Percentiles rank a stretch among this genome's conserved stretches.
These are phyloP conservation scores for Synodontis membranacea DNA, from an alignment of 2,113 vertebrate genomes.

Conservation along the genomic window DNA sequence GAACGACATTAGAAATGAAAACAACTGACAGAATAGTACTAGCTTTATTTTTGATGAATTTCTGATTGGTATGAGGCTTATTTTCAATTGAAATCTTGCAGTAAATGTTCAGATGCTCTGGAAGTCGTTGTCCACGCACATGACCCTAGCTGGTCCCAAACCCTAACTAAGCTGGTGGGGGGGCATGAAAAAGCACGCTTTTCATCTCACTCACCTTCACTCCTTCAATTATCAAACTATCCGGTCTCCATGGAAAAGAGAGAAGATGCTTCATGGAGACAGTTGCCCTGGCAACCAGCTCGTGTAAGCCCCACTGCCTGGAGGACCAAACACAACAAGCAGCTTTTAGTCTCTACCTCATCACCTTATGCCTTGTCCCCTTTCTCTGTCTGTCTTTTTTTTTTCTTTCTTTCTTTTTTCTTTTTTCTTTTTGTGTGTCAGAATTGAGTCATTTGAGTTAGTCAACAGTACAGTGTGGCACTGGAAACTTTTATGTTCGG, in stretches of 20 bases:
- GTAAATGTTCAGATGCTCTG: background rate
- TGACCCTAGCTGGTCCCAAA: too few relatives aligned
- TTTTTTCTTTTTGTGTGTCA: background rate
- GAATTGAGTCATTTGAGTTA: background rate
- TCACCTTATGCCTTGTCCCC: background rate
- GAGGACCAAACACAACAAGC: slow-evolving; percentile 55
- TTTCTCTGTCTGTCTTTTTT: background rate
- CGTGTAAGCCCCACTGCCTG: slow-evolving; percentile 60
- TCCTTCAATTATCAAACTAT: slow-evolving; percentile 73
- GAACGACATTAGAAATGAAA: background rate
- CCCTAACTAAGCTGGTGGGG: background rate
- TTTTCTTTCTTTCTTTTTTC: background rate
- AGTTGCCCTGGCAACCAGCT: slow-evolving; percentile 73
- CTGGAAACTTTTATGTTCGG: background rate
- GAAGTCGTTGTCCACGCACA: background rate
- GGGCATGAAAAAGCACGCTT: slow-evolving; percentile 41
- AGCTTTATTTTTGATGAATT: background rate
- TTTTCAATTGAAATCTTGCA: background rate
- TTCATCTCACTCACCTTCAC: slow-evolving; percentile 59
- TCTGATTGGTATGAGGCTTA: background rate
- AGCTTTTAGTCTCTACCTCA: slow-evolving; percentile 54
- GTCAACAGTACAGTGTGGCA: background rate
- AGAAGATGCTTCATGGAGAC: slow-evolving; percentile 61
- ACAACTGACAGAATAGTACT: background rate
- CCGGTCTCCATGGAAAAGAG: slow-evolving; percentile 66